These are phyloP conservation scores for Anodontia alba DNA, from an alignment of 2,888 invertebrate species.

Conservation along the genomic window DNA sequence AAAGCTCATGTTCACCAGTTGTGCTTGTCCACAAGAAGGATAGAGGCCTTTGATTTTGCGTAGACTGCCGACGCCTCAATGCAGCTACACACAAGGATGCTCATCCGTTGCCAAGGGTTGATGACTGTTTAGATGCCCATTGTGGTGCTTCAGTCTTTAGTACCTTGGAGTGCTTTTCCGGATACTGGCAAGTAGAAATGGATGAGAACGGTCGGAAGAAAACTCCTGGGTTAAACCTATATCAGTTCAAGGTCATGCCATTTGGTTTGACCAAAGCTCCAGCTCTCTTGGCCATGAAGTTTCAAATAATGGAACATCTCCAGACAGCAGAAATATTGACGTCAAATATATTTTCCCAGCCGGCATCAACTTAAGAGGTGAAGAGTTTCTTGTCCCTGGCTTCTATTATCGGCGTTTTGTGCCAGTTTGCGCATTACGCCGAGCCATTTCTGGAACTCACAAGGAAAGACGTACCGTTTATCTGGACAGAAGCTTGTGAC, in stretches of 20 bases:
- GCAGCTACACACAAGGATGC: conserved; percentile 45
- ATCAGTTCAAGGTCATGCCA: conserved; percentile 9
- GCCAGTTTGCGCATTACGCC: no score
- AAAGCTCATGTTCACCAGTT: conserved; percentile 41
- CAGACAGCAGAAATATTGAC: conserved; percentile 3
- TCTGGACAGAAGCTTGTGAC: not conserved
- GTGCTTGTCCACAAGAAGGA: conserved; percentile 40
- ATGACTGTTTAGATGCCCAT: not conserved
- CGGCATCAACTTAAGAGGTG: not conserved
- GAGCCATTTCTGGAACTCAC: not conserved
- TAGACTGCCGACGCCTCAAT: conserved; percentile 37
- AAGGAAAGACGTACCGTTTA: not conserved
- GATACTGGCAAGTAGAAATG: not conserved
- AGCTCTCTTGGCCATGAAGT: conserved; percentile 51
- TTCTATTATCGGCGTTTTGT: not conserved
- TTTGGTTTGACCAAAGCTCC: not conserved
- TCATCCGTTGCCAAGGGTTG: conserved; percentile 15
- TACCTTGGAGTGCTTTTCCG: not conserved
- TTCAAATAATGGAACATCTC: conserved; percentile 48
- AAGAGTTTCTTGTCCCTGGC: not conserved
- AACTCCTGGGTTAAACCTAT: not conserved
- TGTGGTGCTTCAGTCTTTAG: not conserved
- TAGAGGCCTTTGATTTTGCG: conserved; percentile 44
- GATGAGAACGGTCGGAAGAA: not conserved
- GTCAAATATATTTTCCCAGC: not conserved